Evolutionary conservation across 2,888 invertebrate genomes (phyloP).

Genomic region (Tinea pellionella): DNA sequence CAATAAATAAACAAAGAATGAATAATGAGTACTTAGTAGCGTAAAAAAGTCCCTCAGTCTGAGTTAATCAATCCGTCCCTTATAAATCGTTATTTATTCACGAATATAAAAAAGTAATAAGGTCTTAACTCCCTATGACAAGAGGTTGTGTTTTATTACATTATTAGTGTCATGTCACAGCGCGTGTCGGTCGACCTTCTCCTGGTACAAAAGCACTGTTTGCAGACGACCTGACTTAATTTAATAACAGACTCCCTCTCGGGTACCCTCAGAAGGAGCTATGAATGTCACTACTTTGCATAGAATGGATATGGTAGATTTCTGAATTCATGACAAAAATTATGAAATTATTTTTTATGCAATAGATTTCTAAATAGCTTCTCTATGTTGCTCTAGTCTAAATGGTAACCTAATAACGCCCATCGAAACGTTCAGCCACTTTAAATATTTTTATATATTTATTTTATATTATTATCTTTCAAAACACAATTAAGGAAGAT

Average conservation of each 20-base stretch:
- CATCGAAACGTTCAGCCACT: no score
- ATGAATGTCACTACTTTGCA: no score
- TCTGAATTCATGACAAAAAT: no score
- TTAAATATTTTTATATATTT: no score
- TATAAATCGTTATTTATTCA: neutral
- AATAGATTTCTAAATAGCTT: no score
- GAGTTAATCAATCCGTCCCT: neutral
- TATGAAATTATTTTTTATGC: no score
- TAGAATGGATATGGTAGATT: no score
- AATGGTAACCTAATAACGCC: no score
- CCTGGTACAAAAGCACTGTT: conserved; percentile 13
- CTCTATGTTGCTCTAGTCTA: no score
- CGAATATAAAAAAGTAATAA: neutral
- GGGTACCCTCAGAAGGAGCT: neutral
- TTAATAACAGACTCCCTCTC: conserved; percentile 12
- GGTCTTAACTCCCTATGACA: neutral
- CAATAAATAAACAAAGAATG: neutral
- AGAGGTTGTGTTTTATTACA: conserved; percentile 10
- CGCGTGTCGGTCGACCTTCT: conserved; percentile 6
- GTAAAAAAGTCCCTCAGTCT: neutral
- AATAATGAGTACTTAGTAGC: neutral
- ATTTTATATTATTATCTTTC: no score
- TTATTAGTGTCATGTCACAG: conserved; percentile 12
- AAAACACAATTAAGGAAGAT: no score
- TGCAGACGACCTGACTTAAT: conserved; percentile 13